Conservation (phyloP, 1,140 invertebrate genomes). For the Brachionus manjavacas region DNA sequence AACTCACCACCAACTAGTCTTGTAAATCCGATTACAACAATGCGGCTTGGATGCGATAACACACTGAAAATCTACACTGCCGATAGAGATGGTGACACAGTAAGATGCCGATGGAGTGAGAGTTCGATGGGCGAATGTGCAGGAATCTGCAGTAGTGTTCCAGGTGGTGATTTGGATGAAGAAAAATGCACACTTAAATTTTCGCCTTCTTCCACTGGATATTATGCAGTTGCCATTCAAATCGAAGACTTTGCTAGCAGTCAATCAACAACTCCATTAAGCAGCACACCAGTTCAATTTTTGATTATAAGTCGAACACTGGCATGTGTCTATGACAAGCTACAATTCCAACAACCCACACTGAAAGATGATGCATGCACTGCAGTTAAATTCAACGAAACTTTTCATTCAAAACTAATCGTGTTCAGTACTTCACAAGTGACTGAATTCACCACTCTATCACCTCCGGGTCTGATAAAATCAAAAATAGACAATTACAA, state of each 20-base stretch:
- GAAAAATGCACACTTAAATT: not conserved
- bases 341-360: not conserved
- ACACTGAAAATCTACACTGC: not conserved
- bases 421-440: not conserved
- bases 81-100: not conserved
- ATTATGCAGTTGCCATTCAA: slow-evolving; percentile 7
- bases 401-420: not conserved
- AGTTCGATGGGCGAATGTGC: not conserved
- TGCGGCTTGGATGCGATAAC: not conserved
- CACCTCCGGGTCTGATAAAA: not conserved
- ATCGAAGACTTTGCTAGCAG: not conserved
- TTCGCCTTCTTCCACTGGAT: not conserved
- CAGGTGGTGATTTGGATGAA: not conserved
- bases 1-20: not conserved
- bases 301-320: not conserved
- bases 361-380: not conserved
- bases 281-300: not conserved
- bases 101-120: not conserved
- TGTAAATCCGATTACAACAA: not conserved
- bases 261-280: not conserved
- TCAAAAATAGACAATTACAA: not conserved
- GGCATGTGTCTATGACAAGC: not conserved
- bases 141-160: not conserved
- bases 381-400: not conserved
- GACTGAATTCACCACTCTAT: not conserved